Base-by-base conservation (phyloP, 2,797 vertebrate genomes). In the Morelia viridis region DNA sequence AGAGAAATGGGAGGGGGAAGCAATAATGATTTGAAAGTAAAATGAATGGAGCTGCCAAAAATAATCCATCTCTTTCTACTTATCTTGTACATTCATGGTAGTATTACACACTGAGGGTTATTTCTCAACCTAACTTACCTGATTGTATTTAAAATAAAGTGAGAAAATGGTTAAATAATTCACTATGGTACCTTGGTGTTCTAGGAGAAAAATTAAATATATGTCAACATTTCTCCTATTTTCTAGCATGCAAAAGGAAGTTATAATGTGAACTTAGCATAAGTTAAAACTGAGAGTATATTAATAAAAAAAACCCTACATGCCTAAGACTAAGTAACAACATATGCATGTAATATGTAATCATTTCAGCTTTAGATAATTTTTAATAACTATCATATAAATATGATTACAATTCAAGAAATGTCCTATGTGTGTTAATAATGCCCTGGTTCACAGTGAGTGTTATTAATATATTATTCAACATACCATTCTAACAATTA, bases 391-490 rank as follows among this genome's bases (percentile, higher is more conserved):
- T 53, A 86, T 58, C 57, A 87, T 53, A 22, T 41, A 35, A 62
- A 60, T 60, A 90, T 71, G 93, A 85, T 62, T 50, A 90, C 11
- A 93, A 92, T 92, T 26, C 85, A 90, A 50, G 50, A 89, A 85
- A 90, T 28, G 50, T 92, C 90, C 64, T 0, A 53, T 58, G 8
- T 71, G 3, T 28, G 1, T 2, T 84, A 86, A 91, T 90, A 87
- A 80, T 60, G 46, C 10, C 28, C 0, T 85, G 64, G 87, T 85
- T 80, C 26, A 10, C 91, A 71, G 19, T 60, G 1, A 85, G 88
- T 90, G 19, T 86, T 60, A 89, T 1, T 92, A 28, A 61, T 56
- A 5, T 89, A 71, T 57, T 71, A 28, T 92, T 93, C 4, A 88
- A 19, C 28, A 57, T 24, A 64, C 17, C 17, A 31, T 53, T 93